Conservation (phyloP, 2,797 vertebrate genomes). For the Crotalus adamanteus region DNA sequence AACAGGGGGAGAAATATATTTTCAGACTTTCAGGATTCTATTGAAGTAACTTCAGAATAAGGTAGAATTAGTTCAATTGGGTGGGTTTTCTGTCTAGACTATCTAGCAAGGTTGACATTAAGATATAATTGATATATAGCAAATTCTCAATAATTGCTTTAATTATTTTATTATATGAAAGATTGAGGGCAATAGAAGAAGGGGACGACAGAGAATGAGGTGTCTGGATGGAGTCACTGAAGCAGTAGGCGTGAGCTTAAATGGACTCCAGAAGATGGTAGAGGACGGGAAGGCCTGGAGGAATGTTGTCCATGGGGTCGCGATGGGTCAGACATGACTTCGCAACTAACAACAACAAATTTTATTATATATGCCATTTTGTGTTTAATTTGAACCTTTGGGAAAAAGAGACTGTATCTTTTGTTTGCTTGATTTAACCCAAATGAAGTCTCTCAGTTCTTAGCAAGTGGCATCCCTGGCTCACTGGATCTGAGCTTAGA, state of each 20-base stretch:
- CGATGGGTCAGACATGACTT: too few relatives aligned
- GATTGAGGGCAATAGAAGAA: too few relatives aligned
- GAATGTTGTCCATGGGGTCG: too few relatives aligned
- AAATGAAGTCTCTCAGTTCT: background rate
- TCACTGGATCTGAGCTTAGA: background rate
- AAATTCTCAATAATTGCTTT: background rate
- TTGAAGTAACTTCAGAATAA: background rate
- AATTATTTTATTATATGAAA: background rate
- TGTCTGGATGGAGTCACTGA: too few relatives aligned
- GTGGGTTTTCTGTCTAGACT: background rate
- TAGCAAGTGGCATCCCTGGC: background rate
- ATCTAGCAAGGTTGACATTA: background rate
- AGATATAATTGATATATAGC: background rate
- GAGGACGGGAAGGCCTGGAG: too few relatives aligned
- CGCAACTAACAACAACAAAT: too few relatives aligned
- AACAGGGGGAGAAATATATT: background rate
- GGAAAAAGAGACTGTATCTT: background rate
- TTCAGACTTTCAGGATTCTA: background rate
- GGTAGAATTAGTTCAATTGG: background rate
- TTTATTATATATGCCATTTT: background rate
- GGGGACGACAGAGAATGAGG: too few relatives aligned
- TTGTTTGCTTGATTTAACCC: background rate
- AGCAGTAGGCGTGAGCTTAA: too few relatives aligned
- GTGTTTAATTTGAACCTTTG: background rate
- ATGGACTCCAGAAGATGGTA: too few relatives aligned